These are phyloP conservation scores for Carlito syrichta DNA, from an alignment of 2,113 vertebrate species.

Conservation along the genomic window DNA sequence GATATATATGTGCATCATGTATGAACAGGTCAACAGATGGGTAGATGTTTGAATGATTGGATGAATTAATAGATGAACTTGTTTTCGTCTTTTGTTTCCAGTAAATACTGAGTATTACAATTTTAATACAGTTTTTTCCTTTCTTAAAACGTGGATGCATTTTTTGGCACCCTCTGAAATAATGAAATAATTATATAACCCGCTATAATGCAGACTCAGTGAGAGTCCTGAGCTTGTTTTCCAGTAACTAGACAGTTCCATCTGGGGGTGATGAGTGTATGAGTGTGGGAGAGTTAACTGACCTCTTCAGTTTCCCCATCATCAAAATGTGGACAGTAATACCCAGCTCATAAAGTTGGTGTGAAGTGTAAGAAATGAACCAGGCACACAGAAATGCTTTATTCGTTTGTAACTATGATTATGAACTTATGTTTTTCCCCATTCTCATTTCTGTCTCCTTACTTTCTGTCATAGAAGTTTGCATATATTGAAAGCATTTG, in stretches of 20 bases:
- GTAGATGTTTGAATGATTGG: neutral
- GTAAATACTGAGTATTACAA: too few species aligned
- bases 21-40: neutral
- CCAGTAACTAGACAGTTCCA: too few species aligned
- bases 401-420: neutral
- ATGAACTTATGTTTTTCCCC: rapidly evolving
- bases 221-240: too few species aligned
- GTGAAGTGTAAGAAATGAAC: neutral
- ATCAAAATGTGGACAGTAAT: neutral
- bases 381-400: neutral
- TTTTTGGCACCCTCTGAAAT: too few species aligned
- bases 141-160: too few species aligned
- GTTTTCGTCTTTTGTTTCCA: too few species aligned
- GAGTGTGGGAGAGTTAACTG: neutral
- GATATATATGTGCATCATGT: too few species aligned
- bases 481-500: neutral
- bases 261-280: too few species aligned
- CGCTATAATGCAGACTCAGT: too few species aligned
- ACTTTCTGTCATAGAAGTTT: neutral
- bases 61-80: neutral
- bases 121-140: too few species aligned
- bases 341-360: neutral
- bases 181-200: too few species aligned
- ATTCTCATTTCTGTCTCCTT: neutral
- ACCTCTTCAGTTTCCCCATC: neutral